Conservation (phyloP, 2,113 vertebrate genomes). For the Hemichromis elongatus region DNA sequence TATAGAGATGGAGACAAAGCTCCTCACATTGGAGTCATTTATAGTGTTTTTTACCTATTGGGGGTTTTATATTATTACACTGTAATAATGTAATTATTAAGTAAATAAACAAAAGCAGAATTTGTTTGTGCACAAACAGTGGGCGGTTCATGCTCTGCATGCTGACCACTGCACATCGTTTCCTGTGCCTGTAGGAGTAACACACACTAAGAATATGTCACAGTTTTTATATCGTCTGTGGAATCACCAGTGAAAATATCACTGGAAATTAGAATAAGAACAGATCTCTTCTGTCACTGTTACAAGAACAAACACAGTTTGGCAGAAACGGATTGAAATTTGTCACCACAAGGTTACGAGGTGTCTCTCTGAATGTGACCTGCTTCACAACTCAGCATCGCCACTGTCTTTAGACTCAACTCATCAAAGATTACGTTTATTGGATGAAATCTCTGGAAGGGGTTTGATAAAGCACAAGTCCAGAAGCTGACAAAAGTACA, state of each 20-base stretch:
- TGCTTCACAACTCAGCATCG: not conserved
- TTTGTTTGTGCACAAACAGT: fast-evolving
- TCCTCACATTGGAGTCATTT: not conserved
- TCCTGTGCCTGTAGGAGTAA: not conserved
- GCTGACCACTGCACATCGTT: not conserved
- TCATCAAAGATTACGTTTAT: not conserved
- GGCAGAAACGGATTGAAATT: no score
- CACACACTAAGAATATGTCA: not conserved
- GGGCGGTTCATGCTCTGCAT: not conserved
- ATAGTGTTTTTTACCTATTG: not conserved
- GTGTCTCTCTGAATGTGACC: not conserved
- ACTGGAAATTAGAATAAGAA: no score
- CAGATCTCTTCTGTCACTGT: no score
- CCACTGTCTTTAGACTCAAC: fast-evolving
- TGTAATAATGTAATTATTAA: not conserved
- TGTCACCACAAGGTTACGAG: not conserved
- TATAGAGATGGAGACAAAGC: not conserved
- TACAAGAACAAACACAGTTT: no score
- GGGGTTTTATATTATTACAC: not conserved
- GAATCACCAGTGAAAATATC: not conserved
- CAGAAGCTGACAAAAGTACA: not conserved
- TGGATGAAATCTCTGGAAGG: not conserved
- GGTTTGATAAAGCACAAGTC: not conserved
- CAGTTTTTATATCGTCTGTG: not conserved
- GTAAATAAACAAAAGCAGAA: not conserved